These are phyloP conservation scores for Tragulus kanchil DNA, from an alignment of 2,113 vertebrate genomes.

Conservation along the genomic window DNA sequence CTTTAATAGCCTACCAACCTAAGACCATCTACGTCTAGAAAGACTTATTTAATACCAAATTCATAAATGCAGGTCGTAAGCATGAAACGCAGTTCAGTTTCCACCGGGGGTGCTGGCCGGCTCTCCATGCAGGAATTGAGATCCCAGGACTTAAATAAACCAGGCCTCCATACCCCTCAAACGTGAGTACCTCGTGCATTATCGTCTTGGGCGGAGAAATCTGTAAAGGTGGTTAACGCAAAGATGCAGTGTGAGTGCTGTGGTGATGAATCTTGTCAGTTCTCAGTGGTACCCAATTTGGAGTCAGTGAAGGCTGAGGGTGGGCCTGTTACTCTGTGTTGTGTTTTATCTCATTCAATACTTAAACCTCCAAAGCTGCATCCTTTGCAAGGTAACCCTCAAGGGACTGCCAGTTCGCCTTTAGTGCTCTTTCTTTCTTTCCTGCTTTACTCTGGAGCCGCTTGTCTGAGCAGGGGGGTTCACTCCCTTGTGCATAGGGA, in stretches of 20 bases:
- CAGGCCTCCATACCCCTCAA: slow-evolving; percentile 93
- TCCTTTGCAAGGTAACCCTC: neutral
- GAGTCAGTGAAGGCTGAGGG: neutral
- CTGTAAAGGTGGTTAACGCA: neutral
- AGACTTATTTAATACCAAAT: neutral
- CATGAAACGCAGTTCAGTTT: slow-evolving; percentile 90
- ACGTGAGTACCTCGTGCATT: slow-evolving; percentile 86
- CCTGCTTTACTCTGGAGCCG: neutral
- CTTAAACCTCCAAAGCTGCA: neutral
- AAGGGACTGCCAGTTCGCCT: neutral
- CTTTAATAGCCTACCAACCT: no score
- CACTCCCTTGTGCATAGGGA: neutral
- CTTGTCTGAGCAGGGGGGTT: neutral
- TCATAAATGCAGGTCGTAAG: slow-evolving; percentile 22
- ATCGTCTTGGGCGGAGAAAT: neutral
- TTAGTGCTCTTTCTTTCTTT: neutral
- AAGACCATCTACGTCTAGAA: neutral
- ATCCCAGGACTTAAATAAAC: slow-evolving; percentile 93
- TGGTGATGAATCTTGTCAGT: neutral
- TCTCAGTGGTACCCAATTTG: neutral
- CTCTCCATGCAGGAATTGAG: slow-evolving; percentile 92
- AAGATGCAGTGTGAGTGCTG: neutral
- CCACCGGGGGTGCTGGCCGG: slow-evolving; percentile 85
- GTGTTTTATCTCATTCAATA: slow-evolving; percentile 2
- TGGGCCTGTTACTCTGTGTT: neutral